Conservation (phyloP, 2,888 invertebrate genomes). For the Rapana venosa region DNA sequence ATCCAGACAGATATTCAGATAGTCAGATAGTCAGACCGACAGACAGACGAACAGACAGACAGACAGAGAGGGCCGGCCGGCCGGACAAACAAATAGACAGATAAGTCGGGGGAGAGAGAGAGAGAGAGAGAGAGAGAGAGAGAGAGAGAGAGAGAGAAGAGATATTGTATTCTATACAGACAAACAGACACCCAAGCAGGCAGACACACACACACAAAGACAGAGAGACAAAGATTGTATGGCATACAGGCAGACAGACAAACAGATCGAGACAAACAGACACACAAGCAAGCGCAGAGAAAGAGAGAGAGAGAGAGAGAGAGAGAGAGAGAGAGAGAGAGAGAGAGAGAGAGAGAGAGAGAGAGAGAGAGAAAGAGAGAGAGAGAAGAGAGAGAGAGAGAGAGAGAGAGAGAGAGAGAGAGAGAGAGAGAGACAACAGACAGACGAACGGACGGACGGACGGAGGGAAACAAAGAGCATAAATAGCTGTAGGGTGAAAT, state of each 20-base stretch:
- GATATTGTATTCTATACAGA: too few relatives aligned
- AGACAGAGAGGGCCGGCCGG: too few relatives aligned
- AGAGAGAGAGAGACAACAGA: slow-evolving; percentile 34
- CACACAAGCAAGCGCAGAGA: neutral
- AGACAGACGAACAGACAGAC: too few relatives aligned
- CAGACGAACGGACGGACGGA: neutral
- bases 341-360: slow-evolving; percentile 33
- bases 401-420: neutral
- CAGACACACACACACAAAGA: neutral
- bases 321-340: slow-evolving; percentile 26
- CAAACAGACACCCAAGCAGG: too few relatives aligned
- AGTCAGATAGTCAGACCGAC: too few relatives aligned
- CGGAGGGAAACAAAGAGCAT: neutral
- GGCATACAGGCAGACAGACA: too few relatives aligned
- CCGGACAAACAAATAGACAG: too few relatives aligned
- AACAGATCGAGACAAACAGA: too few relatives aligned
- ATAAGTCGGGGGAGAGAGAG: too few relatives aligned
- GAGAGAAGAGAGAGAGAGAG: neutral
- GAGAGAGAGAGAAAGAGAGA: neutral
- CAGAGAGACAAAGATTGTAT: neutral
- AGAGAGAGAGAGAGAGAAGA: neutral
- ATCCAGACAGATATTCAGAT: too few relatives aligned
- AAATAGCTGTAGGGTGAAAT: too few relatives aligned
- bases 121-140: too few relatives aligned
- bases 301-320: neutral